Percentiles rank a stretch among this genome's conserved stretches.
Evolutionary conservation across 2,113 vertebrate genomes (phyloP).

Genomic region (Ammodytes marinus): DNA sequence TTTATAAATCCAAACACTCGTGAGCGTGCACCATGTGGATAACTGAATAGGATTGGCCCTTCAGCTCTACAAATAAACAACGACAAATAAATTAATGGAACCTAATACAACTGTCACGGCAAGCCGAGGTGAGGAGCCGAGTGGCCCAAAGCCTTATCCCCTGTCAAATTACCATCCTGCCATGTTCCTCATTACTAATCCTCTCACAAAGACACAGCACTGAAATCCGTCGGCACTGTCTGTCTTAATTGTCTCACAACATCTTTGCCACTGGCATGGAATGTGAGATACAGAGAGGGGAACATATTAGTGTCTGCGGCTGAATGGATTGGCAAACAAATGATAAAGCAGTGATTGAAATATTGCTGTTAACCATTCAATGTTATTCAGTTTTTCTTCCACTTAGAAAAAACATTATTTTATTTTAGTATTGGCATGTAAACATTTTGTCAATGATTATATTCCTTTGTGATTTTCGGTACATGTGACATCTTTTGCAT

Average conservation of each 20-base stretch:
- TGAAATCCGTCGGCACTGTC: slow-evolving; percentile 21
- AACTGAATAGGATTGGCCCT: slow-evolving; percentile 33
- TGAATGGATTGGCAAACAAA: slow-evolving; percentile 18
- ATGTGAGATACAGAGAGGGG: background rate
- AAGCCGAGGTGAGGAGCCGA: slow-evolving; percentile 34
- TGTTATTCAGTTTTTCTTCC: no score
- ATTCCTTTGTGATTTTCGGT: no score
- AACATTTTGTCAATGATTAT: no score
- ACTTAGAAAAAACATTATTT: no score
- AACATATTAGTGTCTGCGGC: background rate
- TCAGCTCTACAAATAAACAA: slow-evolving; percentile 71
- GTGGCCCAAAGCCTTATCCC: slow-evolving; percentile 58
- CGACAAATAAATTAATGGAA: slow-evolving; percentile 72
- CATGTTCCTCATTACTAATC: slow-evolving; percentile 68
- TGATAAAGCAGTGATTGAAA: slow-evolving; percentile 25
- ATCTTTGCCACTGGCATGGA: slow-evolving; percentile 23
- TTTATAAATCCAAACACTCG: slow-evolving; percentile 14
- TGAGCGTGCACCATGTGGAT: background rate
- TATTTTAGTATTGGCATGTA: no score
- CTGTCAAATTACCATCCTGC: slow-evolving; percentile 69
- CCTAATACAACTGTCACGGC: slow-evolving; percentile 55
- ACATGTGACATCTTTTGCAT: no score
- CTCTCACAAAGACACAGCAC: slow-evolving; percentile 32
- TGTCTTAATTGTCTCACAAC: slow-evolving; percentile 47
- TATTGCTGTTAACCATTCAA: no score